Base-by-base conservation (phyloP, 2,113 vertebrate species). In the Nematolebias whitei region DNA sequence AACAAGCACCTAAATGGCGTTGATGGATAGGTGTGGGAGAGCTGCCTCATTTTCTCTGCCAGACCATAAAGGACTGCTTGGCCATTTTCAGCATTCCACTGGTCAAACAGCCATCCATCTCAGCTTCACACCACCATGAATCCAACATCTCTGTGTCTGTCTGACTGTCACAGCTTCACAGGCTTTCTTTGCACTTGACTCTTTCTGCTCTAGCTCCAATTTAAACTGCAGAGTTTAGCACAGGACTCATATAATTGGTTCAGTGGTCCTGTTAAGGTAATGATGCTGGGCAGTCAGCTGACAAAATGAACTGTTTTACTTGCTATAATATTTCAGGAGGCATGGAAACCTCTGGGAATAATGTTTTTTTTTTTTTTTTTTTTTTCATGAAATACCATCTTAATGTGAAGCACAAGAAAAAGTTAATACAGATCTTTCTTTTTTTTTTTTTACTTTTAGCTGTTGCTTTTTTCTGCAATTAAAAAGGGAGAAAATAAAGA, bases 91-190 rank as follows among this genome's bases (percentile, higher is more conserved):
- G 85, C 89, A 81, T 83, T 85, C 85, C 83, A 79, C 71, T 85
- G 90, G 87, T 90, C 86, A 87, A 85, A 83, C 63, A 79, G 74
- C 79, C 78, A 85, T 91, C 87, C 56, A 83, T 89, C 86, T 89
- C 79, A 72, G 74, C 78, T 61, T 35, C 76, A 58, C 72, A 57
- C 60, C 4, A 22, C 78, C 68, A 79, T 91, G 87, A 89, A 91
- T 92, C 82, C 78, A 56, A 60, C 18, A 61, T 15, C 18, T 23
- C 44, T 20, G 20, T 2, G 16, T 52, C n/a, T 20, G 32, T 58
- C 53, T 32, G 20, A 15, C 43, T 44, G 24, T 57, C 32, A 16
- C 40, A 15, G 6, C 62, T 22, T 3, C 49, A 47, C 18, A 20
- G 8, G n/a, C 23, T 39, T 50, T 8, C 14, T 16, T 29, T n/a